A percentile compares a stretch with the other conserved stretches of the same genome.
These are phyloP conservation scores for Helicoverpa armigera DNA, from an alignment of 1,140 invertebrate genomes.

Conservation along the genomic window DNA sequence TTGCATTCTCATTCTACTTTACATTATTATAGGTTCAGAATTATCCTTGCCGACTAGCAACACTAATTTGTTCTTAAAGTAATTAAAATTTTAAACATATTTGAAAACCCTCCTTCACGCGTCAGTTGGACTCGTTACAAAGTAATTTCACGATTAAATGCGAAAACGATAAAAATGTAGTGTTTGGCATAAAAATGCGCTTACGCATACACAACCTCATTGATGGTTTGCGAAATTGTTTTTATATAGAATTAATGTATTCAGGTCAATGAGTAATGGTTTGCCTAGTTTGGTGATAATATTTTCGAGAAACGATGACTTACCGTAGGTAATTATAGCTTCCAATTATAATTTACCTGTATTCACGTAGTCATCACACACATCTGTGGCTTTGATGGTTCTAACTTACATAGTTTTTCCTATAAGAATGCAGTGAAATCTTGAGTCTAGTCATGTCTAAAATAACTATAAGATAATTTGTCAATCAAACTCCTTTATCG, in stretches of 20 bases:
- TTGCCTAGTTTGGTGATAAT: conserved; percentile 40
- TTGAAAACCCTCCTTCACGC: neutral
- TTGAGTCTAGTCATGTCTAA: too few relatives aligned
- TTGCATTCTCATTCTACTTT: too few relatives aligned
- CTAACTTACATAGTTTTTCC: too few relatives aligned
- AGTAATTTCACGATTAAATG: conserved; percentile 25
- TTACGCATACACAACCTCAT: conserved; percentile 28
- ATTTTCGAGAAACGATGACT: conserved; percentile 43
- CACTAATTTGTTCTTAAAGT: too few relatives aligned
- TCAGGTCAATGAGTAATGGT: conserved; percentile 40
- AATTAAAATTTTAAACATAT: neutral
- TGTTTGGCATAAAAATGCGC: conserved; percentile 33
- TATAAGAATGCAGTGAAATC: too few relatives aligned
- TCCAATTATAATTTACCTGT: conserved; percentile 11
- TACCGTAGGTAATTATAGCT: conserved; percentile 10
- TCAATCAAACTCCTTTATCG: too few relatives aligned
- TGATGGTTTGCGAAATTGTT: conserved; percentile 40
- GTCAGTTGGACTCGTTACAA: conserved; percentile 15
- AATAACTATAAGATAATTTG: too few relatives aligned
- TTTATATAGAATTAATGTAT: conserved; percentile 47
- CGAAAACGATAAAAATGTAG: conserved; percentile 30
- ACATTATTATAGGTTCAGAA: too few relatives aligned
- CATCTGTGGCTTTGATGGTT: neutral
- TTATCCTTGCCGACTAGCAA: too few relatives aligned
- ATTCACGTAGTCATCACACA: neutral